Evolutionary conservation across 2,888 invertebrate species (phyloP), one percentile per base, ranked within the genome.

Genomic region (Noctua pronuba): DNA sequence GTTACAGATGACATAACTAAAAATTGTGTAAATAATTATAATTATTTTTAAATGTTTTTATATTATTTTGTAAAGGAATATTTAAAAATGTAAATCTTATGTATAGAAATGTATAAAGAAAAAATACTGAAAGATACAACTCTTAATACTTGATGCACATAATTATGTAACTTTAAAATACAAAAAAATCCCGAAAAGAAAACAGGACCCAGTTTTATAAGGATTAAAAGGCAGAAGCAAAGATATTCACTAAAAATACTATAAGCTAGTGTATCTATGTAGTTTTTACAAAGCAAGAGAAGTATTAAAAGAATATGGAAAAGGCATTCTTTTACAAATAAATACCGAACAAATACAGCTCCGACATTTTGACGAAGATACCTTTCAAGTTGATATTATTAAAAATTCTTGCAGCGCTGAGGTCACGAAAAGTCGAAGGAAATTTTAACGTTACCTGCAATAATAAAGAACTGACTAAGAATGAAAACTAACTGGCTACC

Each of bases 391-490:
- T 68, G 58, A 76, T 70, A 41, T 73, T 85, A 85, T 74, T 79
- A 79, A 79, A 84, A 84, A 84, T 79, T 76, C 28, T 66, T 65
- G 52, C 66, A 64, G 71, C 35, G 18, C 28, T 67, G 62, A 72
- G 35, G 49, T 69, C 66, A 70, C 67, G 69, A 62, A 38, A 71
- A 13, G 41, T 70, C 44, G 49, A 77, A 82, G 72, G 68, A n/a
- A 80, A 85, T 80, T 79, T 41, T 67, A 38, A 82, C 69, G 41
- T 55, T 38, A 80, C 77, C 69, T 75, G 62, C n/a, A 67, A 81
- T 75, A 83, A 83, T 82, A 85, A 80, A 84, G 62, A 85, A 79
- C 58, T 66, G 55, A 73, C 44, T 71, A 55, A 72, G n/a, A 65
- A 69, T 75, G 52, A 73, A 77, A 74, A 81, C 79, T 78, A 82